Percentiles rank a stretch among this genome's conserved stretches.
These are phyloP conservation scores for Gymnocephalus cernua DNA, from an alignment of 2,113 vertebrate genomes.

Conservation along the genomic window DNA sequence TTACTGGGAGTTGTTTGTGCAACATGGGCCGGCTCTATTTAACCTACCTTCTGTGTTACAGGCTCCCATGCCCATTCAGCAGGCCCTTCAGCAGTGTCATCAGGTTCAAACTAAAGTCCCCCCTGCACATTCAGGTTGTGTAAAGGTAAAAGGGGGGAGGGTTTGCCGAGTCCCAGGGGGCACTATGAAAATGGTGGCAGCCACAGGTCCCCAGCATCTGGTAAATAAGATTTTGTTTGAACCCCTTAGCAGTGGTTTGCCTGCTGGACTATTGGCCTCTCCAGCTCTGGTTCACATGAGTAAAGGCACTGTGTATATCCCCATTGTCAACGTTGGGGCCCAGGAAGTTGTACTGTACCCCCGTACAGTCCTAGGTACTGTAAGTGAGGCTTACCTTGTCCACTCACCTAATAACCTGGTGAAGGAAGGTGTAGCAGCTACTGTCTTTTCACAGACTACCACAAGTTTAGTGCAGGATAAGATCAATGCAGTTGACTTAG, in stretches of 20 bases:
- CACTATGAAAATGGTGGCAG: not conserved
- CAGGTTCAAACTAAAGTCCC: not conserved
- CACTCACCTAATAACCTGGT: not conserved
- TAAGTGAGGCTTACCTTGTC: not conserved
- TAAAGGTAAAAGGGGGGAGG: conserved; percentile 2
- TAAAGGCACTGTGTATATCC: not conserved
- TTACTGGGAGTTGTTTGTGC: conserved; percentile 25
- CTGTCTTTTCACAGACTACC: not conserved
- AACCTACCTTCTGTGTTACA: conserved; percentile 11
- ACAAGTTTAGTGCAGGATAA: not conserved
- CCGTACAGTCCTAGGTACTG: not conserved
- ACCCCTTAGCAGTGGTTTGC: not conserved
- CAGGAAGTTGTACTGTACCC: not conserved
- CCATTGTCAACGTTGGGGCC: conserved; percentile 10
- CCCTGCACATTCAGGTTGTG: not conserved
- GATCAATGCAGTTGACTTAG: not conserved
- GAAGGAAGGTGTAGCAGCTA: not conserved
- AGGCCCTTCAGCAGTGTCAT: not conserved
- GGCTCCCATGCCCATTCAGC: not conserved
- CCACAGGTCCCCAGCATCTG: not conserved
- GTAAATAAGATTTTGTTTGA: not conserved
- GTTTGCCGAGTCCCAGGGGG: not conserved
- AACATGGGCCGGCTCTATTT: not conserved
- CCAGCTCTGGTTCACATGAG: not conserved
- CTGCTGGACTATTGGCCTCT: not conserved